Percentiles rank a stretch among this genome's conserved stretches.
Evolutionary conservation across 2,888 invertebrate genomes (phyloP).

Genomic region (Rhabditophanes sp.): DNA sequence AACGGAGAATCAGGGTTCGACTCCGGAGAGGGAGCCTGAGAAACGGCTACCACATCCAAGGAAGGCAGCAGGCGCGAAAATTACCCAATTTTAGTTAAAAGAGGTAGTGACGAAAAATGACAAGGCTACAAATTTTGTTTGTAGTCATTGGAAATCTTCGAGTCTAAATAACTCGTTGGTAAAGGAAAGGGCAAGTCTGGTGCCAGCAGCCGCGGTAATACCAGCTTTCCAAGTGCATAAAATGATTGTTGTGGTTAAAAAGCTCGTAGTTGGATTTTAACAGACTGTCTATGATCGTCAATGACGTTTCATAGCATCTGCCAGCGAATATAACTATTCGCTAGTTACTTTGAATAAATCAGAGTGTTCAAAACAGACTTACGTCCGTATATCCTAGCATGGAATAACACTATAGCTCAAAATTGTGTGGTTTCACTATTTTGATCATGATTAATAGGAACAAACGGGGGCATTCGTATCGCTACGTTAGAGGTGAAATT

Average conservation of each 20-base stretch:
- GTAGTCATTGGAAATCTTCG: conserved; percentile 48
- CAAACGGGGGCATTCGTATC: conserved; percentile 56
- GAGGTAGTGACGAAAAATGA: conserved; percentile 59
- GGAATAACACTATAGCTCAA: conserved; percentile 57
- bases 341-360: conserved; percentile 56
- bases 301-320: conserved; percentile 34
- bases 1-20: conserved; percentile 44
- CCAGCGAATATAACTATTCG: conserved; percentile 47
- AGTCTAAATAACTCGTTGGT: conserved; percentile 38
- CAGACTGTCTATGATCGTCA: conserved; percentile 17
- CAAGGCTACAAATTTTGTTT: conserved; percentile 48
- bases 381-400: conserved; percentile 47
- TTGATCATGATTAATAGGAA: conserved; percentile 55
- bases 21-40: conserved; percentile 44
- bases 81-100: conserved; percentile 38
- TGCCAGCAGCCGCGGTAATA: conserved; percentile 46
- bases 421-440: conserved; percentile 55
- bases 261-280: conserved; percentile 29
- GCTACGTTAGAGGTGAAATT: conserved; percentile 42
- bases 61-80: conserved; percentile 12
- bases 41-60: conserved; percentile 44
- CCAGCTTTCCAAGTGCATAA: conserved; percentile 41
- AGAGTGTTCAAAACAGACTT: conserved; percentile 55
- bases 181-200: conserved; percentile 37
- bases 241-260: conserved; percentile 44